These are phyloP conservation scores for Syrmaticus mikado DNA, from an alignment of 2,113 vertebrate species.

Conservation along the genomic window DNA sequence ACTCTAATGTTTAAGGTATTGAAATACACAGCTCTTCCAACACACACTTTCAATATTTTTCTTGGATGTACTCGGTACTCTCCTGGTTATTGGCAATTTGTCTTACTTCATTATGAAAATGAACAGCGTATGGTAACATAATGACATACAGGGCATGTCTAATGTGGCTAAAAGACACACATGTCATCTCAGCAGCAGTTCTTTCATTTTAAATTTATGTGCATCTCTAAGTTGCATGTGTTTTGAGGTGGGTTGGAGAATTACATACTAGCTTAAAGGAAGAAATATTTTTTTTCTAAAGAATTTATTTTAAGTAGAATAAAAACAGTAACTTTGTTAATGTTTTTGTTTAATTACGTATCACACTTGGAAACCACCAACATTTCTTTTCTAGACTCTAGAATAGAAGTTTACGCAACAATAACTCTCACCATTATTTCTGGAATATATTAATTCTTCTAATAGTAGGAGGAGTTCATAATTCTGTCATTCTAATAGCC, in stretches of 20 bases:
- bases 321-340: neutral
- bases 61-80: neutral
- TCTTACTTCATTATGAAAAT: neutral
- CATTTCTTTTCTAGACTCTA: neutral
- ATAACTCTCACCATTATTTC: neutral
- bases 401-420: neutral
- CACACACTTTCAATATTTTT: neutral
- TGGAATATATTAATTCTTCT: neutral
- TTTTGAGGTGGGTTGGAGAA: neutral
- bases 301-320: neutral
- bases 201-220: neutral
- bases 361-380: neutral
- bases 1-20: neutral
- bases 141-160: neutral
- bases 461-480: neutral
- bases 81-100: neutral
- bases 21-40: neutral
- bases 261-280: neutral
- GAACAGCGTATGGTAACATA: neutral
- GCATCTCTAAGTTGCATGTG: neutral
- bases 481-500: neutral
- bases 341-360: neutral
- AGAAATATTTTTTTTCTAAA: fast-evolving
- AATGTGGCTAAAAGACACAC: neutral
- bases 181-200: neutral